These are phyloP conservation scores for Myanophis thanlyinensis DNA, from an alignment of 2,113 vertebrate species.

Conservation along the genomic window DNA sequence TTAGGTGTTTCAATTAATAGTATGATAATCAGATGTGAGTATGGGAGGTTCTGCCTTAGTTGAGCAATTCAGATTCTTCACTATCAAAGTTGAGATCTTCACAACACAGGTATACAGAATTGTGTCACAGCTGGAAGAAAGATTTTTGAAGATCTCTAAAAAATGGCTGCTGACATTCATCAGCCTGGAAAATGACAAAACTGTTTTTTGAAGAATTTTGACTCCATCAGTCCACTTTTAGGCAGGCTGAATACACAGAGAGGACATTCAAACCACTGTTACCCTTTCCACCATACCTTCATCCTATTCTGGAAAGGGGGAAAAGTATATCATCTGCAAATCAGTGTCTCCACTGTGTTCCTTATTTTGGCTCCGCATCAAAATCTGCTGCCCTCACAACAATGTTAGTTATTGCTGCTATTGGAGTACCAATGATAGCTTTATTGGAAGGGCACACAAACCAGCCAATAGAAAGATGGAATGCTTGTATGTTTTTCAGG, in stretches of 20 bases:
- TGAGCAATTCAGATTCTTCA: not conserved
- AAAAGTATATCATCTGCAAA: not conserved
- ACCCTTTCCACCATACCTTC: not conserved
- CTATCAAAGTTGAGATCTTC: not conserved
- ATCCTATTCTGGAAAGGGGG: not conserved
- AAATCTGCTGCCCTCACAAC: not conserved
- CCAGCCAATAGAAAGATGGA: not conserved
- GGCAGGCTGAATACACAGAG: not conserved
- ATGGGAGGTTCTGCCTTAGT: not conserved
- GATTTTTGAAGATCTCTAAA: not conserved
- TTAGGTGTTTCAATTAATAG: not conserved
- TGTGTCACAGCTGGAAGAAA: not conserved
- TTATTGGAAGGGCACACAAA: not conserved
- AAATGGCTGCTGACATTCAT: not conserved
- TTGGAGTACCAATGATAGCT: not conserved
- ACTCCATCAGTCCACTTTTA: not conserved
- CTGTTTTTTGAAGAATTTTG: not conserved
- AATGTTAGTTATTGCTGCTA: not conserved
- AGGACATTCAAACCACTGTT: not conserved
- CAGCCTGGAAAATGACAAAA: not conserved
- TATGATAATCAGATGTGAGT: not conserved
- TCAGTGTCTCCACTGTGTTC: not conserved
- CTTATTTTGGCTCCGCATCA: not conserved
- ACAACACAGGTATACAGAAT: not conserved
- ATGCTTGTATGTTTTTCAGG: not conserved